phyloP scores from a whole-genome alignment of 2,113 vertebrate genomes.

The Lasiurus borealis region DNA sequence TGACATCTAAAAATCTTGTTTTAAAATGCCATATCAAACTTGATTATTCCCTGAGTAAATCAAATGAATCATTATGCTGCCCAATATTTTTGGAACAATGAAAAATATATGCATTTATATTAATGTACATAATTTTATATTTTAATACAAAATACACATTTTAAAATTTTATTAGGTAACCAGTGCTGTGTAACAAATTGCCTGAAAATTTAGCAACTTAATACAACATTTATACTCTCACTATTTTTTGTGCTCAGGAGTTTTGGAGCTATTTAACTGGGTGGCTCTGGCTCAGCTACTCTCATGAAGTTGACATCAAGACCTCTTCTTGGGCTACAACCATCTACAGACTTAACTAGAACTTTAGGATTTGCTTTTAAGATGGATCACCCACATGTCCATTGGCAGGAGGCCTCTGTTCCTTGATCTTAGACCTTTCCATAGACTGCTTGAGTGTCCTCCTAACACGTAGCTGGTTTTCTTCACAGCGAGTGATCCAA shows the following conservation, averaged over 20 bases:
- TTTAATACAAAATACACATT: neutral
- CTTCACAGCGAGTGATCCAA: neutral
- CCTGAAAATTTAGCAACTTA: neutral
- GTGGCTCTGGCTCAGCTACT: neutral
- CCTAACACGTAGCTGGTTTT: neutral
- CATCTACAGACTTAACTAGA: neutral
- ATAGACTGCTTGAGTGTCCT: neutral
- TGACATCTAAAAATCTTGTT: neutral
- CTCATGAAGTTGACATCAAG: neutral
- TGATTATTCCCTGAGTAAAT: neutral
- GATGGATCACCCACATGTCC: neutral
- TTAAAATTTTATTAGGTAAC: neutral
- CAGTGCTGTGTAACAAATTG: neutral
- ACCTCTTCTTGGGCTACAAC: neutral
- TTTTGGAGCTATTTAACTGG: neutral
- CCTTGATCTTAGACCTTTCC: neutral
- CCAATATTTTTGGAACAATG: neutral
- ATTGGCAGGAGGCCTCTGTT: neutral
- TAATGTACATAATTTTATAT: neutral
- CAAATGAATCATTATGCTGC: neutral
- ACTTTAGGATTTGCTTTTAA: neutral
- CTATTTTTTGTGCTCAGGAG: neutral
- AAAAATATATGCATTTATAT: neutral
- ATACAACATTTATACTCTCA: neutral
- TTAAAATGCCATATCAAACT: neutral